A percentile compares a stretch with the other conserved stretches of the same genome.
phyloP scores from a whole-genome alignment of 2,113 vertebrate species.

The Ciconia maguari region DNA sequence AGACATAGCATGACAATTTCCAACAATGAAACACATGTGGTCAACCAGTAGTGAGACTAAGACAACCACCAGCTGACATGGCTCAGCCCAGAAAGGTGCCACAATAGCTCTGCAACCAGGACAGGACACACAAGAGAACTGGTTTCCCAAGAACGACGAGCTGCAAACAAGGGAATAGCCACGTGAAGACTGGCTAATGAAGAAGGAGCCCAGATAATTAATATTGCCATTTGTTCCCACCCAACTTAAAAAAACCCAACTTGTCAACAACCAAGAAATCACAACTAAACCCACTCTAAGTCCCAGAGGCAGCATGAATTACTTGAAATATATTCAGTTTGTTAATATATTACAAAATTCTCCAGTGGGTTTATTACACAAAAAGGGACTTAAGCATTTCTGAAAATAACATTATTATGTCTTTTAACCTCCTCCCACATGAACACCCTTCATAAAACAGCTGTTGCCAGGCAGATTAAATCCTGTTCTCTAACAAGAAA shows the following conservation, averaged over 20 bases:
- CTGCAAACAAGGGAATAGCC: neutral
- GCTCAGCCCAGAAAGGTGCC: neutral
- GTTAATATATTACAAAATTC: neutral
- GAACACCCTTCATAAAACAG: neutral
- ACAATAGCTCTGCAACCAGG: neutral
- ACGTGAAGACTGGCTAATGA: neutral
- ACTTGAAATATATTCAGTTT: neutral
- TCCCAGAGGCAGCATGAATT: neutral
- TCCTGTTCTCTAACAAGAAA: slow-evolving; percentile 14
- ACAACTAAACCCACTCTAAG: neutral
- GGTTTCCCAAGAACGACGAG: neutral
- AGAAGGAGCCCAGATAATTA: neutral
- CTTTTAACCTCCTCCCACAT: neutral
- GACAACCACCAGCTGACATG: neutral
- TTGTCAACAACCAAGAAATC: neutral
- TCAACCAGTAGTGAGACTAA: neutral
- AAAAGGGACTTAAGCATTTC: neutral
- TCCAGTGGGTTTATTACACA: neutral
- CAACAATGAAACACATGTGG: neutral
- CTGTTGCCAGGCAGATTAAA: slow-evolving; percentile 36
- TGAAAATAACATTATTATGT: neutral
- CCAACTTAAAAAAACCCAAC: neutral
- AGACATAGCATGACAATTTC: neutral
- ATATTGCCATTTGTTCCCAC: neutral
- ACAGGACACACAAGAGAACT: neutral